A percentile compares a stretch with the other conserved stretches of the same genome.
These are phyloP conservation scores for Cyclargus thomasi DNA, from an alignment of 1,140 invertebrate genomes.

Conservation along the genomic window DNA sequence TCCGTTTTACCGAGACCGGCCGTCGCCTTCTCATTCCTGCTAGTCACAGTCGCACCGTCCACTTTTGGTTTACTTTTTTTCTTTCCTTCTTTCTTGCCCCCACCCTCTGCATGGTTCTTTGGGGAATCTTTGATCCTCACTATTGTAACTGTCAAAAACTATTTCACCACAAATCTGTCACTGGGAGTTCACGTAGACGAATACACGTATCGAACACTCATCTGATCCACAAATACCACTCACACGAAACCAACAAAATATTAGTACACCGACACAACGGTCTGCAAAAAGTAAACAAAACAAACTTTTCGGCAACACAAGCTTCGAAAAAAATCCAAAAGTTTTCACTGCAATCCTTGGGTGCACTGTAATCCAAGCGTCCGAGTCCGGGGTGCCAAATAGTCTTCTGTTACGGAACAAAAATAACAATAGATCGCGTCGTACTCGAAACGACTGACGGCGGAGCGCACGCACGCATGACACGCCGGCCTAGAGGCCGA, in stretches of 20 bases:
- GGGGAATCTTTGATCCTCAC: slow-evolving; percentile 76
- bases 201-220: neutral
- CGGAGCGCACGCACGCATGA: slow-evolving; percentile 30
- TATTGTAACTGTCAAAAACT: slow-evolving; percentile 65
- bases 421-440: slow-evolving; percentile 53
- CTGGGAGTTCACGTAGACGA: neutral
- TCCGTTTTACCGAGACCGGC: slow-evolving; percentile 43
- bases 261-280: neutral
- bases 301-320: slow-evolving; percentile 16
- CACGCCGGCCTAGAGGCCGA: slow-evolving; percentile 38
- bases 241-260: neutral
- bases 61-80: slow-evolving; percentile 73
- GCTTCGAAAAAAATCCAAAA: slow-evolving; percentile 35
- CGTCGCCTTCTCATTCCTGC: slow-evolving; percentile 46
- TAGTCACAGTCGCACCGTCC: slow-evolving; percentile 54
- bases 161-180: slow-evolving; percentile 25
- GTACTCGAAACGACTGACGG: slow-evolving; percentile 40
- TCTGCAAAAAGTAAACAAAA: slow-evolving; percentile 18
- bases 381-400: slow-evolving; percentile 34
- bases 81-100: slow-evolving; percentile 75
- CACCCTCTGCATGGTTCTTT: slow-evolving; percentile 72
- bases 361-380: slow-evolving; percentile 62
- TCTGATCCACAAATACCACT: neutral
- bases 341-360: slow-evolving; percentile 65
- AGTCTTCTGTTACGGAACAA: slow-evolving; percentile 40